Base-by-base conservation (phyloP, 2,113 vertebrate species). In the Phylloscopus trochiloides region DNA sequence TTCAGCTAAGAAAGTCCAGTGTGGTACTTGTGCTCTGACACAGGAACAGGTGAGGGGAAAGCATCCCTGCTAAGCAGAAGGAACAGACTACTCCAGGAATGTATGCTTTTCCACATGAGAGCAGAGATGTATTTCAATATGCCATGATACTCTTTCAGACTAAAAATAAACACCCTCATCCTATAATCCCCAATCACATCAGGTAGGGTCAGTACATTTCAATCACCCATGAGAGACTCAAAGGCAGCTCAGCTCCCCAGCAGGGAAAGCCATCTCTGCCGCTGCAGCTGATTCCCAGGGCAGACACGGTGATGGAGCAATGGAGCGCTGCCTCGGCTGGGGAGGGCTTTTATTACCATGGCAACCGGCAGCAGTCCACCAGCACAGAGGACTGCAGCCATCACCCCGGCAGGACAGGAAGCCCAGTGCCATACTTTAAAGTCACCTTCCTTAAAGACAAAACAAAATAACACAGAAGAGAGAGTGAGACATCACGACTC, bases 331-430 rank as follows among this genome's bases (percentile, higher is more conserved):
- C 92, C 95, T 86, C 48, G 8, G 92, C 96, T 87, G 68, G 86
- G 92, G 92, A 61, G 96, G 96, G 86, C 96, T 97, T 96, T 89
- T 43, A 94, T 98, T 92, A 29, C 97, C 97, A 98, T 97, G 98
- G 97, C 97, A 98, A 98, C 98, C 11, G 14, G 95, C 97, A 96
- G 96, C 94, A 66, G 97, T 96, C 92, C 95, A 91, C 94, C 96
- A 77, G 91, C 97, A 94, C 84, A 81, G 90, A 95, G 92, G 92
- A 63, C 94, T 12, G 0, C 85, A 45, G 40, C 17, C 47, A 24
- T 86, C 95, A 93, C 92, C 82, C 43, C 5, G 59, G 96, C 96
- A 95, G 96, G 94, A 92, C 92, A 97, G 97, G 96, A 97, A 98
- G 97, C 34, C 66, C 95, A 43, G 72, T 4, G 74, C 87, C 88